Evolutionary conservation across 2,888 invertebrate genomes (phyloP).

Genomic region (Zootermopsis nevadensis): DNA sequence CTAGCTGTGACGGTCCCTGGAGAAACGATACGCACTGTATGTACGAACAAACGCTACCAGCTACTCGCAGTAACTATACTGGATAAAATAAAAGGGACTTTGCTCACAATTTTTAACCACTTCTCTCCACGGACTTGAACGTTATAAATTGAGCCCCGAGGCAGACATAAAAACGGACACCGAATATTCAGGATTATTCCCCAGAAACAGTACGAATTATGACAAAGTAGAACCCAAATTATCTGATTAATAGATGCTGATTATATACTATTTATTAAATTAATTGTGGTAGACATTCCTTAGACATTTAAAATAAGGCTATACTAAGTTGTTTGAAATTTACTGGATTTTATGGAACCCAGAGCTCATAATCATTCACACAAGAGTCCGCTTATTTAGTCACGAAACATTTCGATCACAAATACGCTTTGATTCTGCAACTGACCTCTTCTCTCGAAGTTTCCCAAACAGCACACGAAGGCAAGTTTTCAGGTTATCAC

Average conservation of each 20-base stretch:
- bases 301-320: too few relatives aligned
- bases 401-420: too few relatives aligned
- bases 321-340: too few relatives aligned
- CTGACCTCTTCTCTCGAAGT: too few relatives aligned
- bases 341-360: too few relatives aligned
- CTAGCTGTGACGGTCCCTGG: conserved; percentile 29
- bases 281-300: too few relatives aligned
- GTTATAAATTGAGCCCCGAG: neutral
- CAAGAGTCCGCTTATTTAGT: too few relatives aligned
- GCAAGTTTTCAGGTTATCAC: too few relatives aligned
- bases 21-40: conserved; percentile 16
- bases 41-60: neutral
- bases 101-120: conserved; percentile 30
- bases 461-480: too few relatives aligned
- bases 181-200: neutral
- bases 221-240: neutral
- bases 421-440: too few relatives aligned
- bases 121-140: neutral
- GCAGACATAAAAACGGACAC: neutral
- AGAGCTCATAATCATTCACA: too few relatives aligned
- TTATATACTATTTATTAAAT: neutral
- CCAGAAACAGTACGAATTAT: neutral
- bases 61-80: neutral
- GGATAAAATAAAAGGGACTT: conserved; percentile 22
- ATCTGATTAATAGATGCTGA: neutral